These are phyloP conservation scores for Procapra przewalskii DNA, from an alignment of 2,113 vertebrate species.

Conservation along the genomic window DNA sequence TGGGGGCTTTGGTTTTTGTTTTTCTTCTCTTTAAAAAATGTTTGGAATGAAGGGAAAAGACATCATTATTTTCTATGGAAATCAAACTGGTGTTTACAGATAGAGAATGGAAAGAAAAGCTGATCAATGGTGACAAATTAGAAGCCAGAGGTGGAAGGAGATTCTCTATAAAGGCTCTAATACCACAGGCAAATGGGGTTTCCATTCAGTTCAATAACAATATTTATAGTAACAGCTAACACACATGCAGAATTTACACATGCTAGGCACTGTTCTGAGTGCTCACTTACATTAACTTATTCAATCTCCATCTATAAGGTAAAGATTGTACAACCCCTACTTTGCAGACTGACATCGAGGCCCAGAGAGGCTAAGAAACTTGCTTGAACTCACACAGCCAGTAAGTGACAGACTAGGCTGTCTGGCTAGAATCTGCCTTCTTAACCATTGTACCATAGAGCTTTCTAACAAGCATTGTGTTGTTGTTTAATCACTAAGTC, in stretches of 20 bases:
- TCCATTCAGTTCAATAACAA: not conserved
- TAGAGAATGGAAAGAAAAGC: conserved; percentile 55
- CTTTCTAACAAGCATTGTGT: not conserved
- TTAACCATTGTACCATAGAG: not conserved
- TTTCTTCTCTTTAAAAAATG: conserved; percentile 25
- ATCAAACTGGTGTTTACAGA: conserved; percentile 51
- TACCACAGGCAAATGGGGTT: not conserved
- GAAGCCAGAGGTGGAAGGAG: not conserved
- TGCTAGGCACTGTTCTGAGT: not conserved
- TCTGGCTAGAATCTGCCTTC: not conserved
- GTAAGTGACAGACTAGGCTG: not conserved
- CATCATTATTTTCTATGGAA: conserved; percentile 57
- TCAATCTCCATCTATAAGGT: not conserved
- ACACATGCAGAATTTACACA: not conserved
- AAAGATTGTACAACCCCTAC: not conserved
- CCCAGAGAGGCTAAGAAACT: not conserved
- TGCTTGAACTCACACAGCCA: conserved; percentile 3
- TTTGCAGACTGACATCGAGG: not conserved
- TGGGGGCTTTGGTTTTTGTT: not conserved
- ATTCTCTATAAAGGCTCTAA: not conserved
- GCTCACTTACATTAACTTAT: not conserved
- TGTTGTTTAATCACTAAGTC: not conserved
- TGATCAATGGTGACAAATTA: not conserved
- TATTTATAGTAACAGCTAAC: not conserved
- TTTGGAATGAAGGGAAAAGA: conserved; percentile 49